Evolutionary conservation across 2,113 vertebrate genomes (phyloP), one percentile per base, ranked within the genome.

Genomic region (Progne subis): DNA sequence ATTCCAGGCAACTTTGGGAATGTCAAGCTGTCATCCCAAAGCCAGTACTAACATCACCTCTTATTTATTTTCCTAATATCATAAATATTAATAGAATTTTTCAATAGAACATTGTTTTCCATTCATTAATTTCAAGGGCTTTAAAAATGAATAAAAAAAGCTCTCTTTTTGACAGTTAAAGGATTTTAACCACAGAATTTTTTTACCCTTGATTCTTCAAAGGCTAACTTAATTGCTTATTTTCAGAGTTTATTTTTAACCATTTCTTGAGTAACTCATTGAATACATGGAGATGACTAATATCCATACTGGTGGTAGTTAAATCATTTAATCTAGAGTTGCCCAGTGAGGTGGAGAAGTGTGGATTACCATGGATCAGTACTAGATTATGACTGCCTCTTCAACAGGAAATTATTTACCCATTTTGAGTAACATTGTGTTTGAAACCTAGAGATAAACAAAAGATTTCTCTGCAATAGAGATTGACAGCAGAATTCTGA

Each of bases 61-160:
- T 31, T 83, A 78, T 44, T 88, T 92, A 49, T 82, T 82, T 91
- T 82, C n/a, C 25, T 56, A 65, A 25, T 71, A 72, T 20, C 9
- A 91, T 89, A 91, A 94, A 96, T 94, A 88, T 91, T 82, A 82
- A 92, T 82, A 60, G 39, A 37, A 44, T 41, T 87, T 82, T 84
- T 29, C 41, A 85, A 44, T 23, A 68, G 14, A 60, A 44, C 9
- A 28, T 64, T 53, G 31, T 56, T 92, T 75, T 69, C 56, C 41
- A 61, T 86, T 80, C 5, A 65, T 75, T 13, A 84, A 47, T 84
- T 90, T 84, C 69, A 83, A 94, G 88, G 31, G 18, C 46, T 75
- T 84, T 84, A 50, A 75, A 93, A 86, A 63, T 37, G 14, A 17
- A 61, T 84, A 37, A 43, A 75, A 71, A 88, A 65, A 29, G 12